Base-by-base conservation (phyloP, 2,797 vertebrate genomes). In the Sebastes dallii region DNA sequence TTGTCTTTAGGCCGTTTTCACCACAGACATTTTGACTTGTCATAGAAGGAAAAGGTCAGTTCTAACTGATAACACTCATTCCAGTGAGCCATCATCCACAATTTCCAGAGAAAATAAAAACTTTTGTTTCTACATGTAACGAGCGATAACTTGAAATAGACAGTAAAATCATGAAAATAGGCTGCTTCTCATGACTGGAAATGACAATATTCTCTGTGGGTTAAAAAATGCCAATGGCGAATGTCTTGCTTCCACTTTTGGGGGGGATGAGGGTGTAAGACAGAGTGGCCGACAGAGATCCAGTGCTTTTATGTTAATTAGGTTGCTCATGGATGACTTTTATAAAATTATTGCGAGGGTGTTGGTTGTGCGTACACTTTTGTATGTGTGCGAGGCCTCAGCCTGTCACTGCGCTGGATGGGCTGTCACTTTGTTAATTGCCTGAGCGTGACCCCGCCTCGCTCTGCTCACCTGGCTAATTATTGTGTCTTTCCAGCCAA, bases 371-470 rank as follows among this genome's bases (percentile, higher is more conserved):
- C 85, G 77, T 78, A 65, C 72, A 73, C 27, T 20, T 69, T 72
- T 86, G 72, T 83, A 59, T 27, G 55, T 56, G 76, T 58, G 59
- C 30, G 79, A 78, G 71, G 88, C 70, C 82, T 89, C 27, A 12
- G 80, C 86, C 91, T 92, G 92, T 93, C 92, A 93, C 77, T 3
- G 75, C 42, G 61, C 88, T 75, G 87, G 89, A 93, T 75, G 83
- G 90, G 91, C 94, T 96, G 95, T 96, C 95, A 95, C 89, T 92
- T 94, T 88, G 89, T 94, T 96, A 96, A 96, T 96, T 96, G 95
- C 94, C 89, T 95, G 93, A 85, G 87, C 9, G 22, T 88, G 92
- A 96, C 94, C 95, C 91, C 81, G 74, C 88, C 91, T 88, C 30
- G 74, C 89, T 88, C 86, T 77, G 86, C 86, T 95, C 92, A 95